phyloP scores from a whole-genome alignment of 2,888 invertebrate genomes.

The Apamea sordens region DNA sequence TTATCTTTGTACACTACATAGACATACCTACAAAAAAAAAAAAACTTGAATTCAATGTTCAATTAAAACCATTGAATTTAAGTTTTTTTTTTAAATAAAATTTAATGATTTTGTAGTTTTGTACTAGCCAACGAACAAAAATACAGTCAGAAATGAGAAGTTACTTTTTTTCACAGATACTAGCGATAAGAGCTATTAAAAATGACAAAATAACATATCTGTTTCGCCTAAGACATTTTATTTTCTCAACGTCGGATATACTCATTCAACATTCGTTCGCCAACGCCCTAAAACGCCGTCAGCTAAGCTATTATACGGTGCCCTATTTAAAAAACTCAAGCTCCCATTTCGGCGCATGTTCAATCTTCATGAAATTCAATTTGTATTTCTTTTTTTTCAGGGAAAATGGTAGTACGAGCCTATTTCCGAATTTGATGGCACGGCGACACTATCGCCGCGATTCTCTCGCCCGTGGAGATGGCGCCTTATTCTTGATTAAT shows the following conservation, averaged over 20 bases:
- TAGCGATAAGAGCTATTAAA: too few species aligned
- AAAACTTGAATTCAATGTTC: too few species aligned
- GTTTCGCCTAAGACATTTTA: not conserved
- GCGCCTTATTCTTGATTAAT: not conserved
- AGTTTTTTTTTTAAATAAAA: not conserved
- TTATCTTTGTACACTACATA: not conserved
- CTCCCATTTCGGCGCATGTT: conserved; percentile 18
- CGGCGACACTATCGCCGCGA: too few species aligned
- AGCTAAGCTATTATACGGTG: conserved; percentile 23
- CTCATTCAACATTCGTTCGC: not conserved
- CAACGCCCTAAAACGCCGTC: conserved; percentile 26
- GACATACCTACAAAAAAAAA: not conserved
- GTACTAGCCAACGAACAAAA: not conserved
- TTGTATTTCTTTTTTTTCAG: not conserved
- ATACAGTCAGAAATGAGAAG: not conserved
- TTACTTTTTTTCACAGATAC: not conserved
- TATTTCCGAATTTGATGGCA: too few species aligned
- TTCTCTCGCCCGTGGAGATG: too few species aligned
- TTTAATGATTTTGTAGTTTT: not conserved
- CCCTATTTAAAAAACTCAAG: conserved; percentile 21
- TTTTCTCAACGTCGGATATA: not conserved
- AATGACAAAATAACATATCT: not conserved
- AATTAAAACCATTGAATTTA: not conserved
- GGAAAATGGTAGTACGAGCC: too few species aligned
- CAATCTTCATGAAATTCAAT: conserved; percentile 1